Conservation (phyloP, 2,113 vertebrate species). For the Cephalopholis sonnerati region DNA sequence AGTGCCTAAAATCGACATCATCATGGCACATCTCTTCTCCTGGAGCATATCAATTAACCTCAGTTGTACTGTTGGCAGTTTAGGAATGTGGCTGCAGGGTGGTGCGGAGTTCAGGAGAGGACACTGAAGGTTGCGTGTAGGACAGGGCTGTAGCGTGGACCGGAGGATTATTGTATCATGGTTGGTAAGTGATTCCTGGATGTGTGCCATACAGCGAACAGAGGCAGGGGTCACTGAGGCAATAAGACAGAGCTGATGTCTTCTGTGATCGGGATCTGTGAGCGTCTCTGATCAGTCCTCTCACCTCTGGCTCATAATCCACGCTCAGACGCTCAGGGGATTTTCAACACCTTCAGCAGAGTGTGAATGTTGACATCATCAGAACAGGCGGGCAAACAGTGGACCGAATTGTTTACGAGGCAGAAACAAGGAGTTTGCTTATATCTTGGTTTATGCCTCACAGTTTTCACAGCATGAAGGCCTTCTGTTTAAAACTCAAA, state of each 20-base stretch:
- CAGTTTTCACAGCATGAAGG: slow-evolving; percentile 7
- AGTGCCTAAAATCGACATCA: slow-evolving; percentile 35
- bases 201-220: slow-evolving; percentile 18
- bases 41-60: slow-evolving; percentile 31
- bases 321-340: background rate
- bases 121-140: slow-evolving; percentile 58
- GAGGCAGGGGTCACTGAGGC: slow-evolving; percentile 48
- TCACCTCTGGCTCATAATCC: slow-evolving; percentile 22
- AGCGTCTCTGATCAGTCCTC: slow-evolving; percentile 26
- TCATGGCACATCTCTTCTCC: background rate
- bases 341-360: slow-evolving; percentile 32
- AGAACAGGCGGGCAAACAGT: slow-evolving; percentile 1
- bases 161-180: slow-evolving; percentile 37
- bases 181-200: slow-evolving; percentile 64
- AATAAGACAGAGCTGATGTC: slow-evolving; percentile 42
- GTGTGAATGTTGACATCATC: slow-evolving; percentile 14
- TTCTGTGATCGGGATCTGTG: slow-evolving; percentile 29
- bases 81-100: slow-evolving; percentile 18
- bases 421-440: slow-evolving; percentile 21
- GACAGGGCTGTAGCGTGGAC: background rate
- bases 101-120: slow-evolving; percentile 22
- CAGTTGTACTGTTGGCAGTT: background rate
- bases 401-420: slow-evolving; percentile 4
- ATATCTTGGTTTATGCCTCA: background rate
- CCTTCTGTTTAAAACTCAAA: background rate